Percentiles rank a stretch among this genome's conserved stretches.
Conservation (phyloP, 2,888 invertebrate species). For the Drosophila monieri region DNA sequence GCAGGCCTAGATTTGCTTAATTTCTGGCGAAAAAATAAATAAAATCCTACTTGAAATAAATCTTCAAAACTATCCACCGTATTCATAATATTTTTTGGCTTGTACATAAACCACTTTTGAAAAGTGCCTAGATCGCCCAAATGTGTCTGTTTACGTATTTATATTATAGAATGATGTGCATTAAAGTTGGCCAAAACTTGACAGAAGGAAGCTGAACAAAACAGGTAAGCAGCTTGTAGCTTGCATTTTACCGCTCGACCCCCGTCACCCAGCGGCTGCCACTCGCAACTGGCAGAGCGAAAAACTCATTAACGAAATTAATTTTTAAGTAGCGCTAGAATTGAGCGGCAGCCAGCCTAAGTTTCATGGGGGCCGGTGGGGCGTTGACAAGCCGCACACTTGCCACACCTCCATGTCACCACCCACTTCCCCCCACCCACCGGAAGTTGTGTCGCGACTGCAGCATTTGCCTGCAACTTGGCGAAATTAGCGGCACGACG, state of each 20-base stretch:
- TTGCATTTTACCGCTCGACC: not conserved
- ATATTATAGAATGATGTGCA: conserved; percentile 29
- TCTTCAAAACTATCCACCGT: too few relatives aligned
- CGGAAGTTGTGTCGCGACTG: conserved; percentile 49
- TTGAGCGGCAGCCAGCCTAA: conserved; percentile 69
- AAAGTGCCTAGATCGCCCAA: not conserved
- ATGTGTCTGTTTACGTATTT: conserved; percentile 20
- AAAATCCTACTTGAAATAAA: too few relatives aligned
- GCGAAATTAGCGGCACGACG: conserved; percentile 69
- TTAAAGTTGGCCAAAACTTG: conserved; percentile 45
- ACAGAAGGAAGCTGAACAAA: conserved; percentile 27
- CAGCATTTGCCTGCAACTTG: conserved; percentile 66
- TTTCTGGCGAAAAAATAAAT: too few relatives aligned
- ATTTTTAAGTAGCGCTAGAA: conserved; percentile 79
- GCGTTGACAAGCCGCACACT: conserved; percentile 56
- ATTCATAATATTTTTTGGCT: too few relatives aligned
- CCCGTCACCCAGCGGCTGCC: conserved; percentile 1
- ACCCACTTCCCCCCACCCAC: conserved; percentile 2
- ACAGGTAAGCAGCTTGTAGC: conserved; percentile 44
- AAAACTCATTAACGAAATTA: conserved; percentile 82
- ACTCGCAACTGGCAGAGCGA: conserved; percentile 58
- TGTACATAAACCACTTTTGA: not conserved
- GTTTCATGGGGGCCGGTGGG: conserved; percentile 42
- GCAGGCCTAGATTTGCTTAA: too few relatives aligned
- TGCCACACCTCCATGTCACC: conserved; percentile 10